Base-by-base conservation (phyloP, 2,888 invertebrate species). In the Oligia strigilis region DNA sequence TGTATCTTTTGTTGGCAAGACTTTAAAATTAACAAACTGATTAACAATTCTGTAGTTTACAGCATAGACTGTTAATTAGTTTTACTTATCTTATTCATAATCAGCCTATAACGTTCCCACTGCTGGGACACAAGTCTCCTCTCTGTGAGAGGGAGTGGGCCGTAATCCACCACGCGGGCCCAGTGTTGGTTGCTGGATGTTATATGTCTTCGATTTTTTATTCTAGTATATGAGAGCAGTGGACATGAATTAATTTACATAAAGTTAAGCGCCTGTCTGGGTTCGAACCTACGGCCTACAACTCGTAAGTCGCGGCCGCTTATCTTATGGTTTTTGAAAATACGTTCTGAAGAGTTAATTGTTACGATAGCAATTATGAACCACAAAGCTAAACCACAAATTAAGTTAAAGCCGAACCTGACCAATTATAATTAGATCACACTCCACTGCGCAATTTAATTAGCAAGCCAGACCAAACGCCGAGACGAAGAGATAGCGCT, bases 361-460 rank as follows among this genome's bases (percentile, higher is more conserved):
- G 4, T 62, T 55, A 71, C 64, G 5, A 36, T 17, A 55, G 46
- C 36, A 23, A 67, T 29, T 4, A 23, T 40, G 14, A 11, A 55
- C 55, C 58, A 64, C 43, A 81, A 46, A 66, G 43, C 52, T 23
- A 6, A 77, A 67, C 29, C 46, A 55, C 67, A 69, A 80, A 81
- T 67, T 29, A 81, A 81, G 58, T 58, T 69, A 58, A 67, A 77
- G 14, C 55, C 55, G 29, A 82, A 77, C 82, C 67, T 49, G 14
- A 72, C 62, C 77, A 77, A 82, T 82, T 67, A 58, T 77, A 69
- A 77, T 82, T 72, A 64, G 46, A 82, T 82, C 62, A 72, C 62
- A 64, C 23, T 40, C 72, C 62, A 72, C 72, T 77, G 82, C 67
- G 55, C 81, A 67, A 83, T 83, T 83, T 74, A 70, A 78, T 74